Conservation (phyloP, 2,113 vertebrate species). For the Hydrolagus affinis region DNA sequence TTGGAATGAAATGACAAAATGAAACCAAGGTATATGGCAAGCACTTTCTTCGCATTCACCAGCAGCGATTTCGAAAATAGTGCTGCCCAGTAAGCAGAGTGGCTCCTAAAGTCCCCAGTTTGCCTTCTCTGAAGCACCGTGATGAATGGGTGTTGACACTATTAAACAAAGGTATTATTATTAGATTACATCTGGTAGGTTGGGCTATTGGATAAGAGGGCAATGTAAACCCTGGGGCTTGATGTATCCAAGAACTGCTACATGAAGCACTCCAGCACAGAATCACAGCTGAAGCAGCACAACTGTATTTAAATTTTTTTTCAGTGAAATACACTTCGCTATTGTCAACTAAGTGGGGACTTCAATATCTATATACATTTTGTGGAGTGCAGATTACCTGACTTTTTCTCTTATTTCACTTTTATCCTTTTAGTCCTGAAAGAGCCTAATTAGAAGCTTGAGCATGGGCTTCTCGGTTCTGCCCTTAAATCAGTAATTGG, state of each 20-base stretch:
- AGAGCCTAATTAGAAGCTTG: slow-evolving; percentile 95
- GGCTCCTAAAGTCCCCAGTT: slow-evolving; percentile 35
- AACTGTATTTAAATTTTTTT: slow-evolving; percentile 78
- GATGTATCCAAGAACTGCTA: slow-evolving; percentile 69
- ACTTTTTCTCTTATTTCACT: slow-evolving; percentile 76
- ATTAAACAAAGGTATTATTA: slow-evolving; percentile 70
- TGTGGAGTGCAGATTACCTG: slow-evolving; percentile 64
- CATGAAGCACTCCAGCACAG: slow-evolving; percentile 54
- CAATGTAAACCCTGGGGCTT: slow-evolving; percentile 50
- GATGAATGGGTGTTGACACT: slow-evolving; percentile 63
- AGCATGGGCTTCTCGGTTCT: slow-evolving; percentile 80
- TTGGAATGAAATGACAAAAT: not conserved
- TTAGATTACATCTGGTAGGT: slow-evolving; percentile 57
- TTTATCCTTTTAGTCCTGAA: slow-evolving; percentile 94
- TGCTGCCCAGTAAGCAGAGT: slow-evolving; percentile 6
- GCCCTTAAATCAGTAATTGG: slow-evolving; percentile 99
- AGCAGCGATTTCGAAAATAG: not conserved
- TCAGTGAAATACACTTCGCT: slow-evolving; percentile 60
- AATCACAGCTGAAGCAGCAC: slow-evolving; percentile 73
- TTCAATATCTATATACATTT: slow-evolving; percentile 57
- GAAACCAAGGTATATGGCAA: not conserved
- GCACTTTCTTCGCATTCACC: slow-evolving; percentile 12
- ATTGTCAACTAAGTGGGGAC: slow-evolving; percentile 64
- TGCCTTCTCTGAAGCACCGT: slow-evolving; percentile 37
- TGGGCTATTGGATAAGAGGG: slow-evolving; percentile 49